Evolutionary conservation across 2,888 invertebrate genomes (phyloP).

Genomic region (Autographa pulchrina): DNA sequence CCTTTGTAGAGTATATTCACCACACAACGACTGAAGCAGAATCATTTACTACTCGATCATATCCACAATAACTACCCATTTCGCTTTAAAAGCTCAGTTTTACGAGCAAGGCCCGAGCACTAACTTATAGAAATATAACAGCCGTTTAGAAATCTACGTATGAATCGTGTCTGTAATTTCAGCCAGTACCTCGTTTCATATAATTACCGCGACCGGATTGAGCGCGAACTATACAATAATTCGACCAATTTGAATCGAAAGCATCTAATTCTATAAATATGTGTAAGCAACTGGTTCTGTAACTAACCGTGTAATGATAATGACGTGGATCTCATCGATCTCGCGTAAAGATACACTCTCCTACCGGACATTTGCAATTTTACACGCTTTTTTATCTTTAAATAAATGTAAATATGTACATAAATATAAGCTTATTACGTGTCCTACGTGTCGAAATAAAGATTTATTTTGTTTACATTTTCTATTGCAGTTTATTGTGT

Average conservation of each 20-base stretch:
- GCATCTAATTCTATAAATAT: slow-evolving; percentile 48
- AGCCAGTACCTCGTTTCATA: slow-evolving; percentile 21
- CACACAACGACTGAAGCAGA: slow-evolving; percentile 3
- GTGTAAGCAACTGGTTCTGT: slow-evolving; percentile 36
- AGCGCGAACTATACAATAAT: slow-evolving; percentile 46
- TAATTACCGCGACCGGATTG: slow-evolving; percentile 38
- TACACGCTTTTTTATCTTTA: not conserved
- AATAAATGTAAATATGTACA: not conserved
- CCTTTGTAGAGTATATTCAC: not conserved
- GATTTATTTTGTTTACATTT: not conserved
- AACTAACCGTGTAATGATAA: slow-evolving; percentile 39
- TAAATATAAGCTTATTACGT: not conserved
- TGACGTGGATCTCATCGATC: slow-evolving; percentile 22
- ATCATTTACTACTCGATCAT: slow-evolving; percentile 18
- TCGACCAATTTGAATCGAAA: slow-evolving; percentile 53
- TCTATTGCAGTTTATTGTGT: not conserved
- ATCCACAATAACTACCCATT: slow-evolving; percentile 17
- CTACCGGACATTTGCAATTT: slow-evolving; percentile 5
- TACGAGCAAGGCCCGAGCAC: slow-evolving; percentile 10
- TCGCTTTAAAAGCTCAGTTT: slow-evolving; percentile 23
- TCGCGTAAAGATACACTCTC: slow-evolving; percentile 27
- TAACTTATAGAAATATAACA: slow-evolving; percentile 19
- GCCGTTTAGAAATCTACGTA: slow-evolving; percentile 42
- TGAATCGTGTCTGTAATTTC: slow-evolving; percentile 43
- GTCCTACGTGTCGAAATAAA: not conserved